Conservation (phyloP, 2,888 invertebrate species). For the Carpatolechia fugitivella region DNA sequence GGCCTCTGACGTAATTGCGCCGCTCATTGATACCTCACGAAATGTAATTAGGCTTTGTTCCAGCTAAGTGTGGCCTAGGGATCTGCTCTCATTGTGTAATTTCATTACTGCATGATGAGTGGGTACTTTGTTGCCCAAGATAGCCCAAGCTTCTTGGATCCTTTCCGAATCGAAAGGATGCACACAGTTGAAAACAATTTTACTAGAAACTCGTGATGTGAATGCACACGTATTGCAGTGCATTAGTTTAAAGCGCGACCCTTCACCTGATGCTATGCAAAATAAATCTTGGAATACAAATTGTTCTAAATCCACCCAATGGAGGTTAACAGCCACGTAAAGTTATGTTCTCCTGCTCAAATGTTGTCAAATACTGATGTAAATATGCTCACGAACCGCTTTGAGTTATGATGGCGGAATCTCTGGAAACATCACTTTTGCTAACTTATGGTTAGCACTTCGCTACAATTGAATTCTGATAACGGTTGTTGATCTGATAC, state of each 20-base stretch:
- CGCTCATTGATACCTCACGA: constrained; percentile 74
- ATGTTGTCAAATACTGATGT: constrained; percentile 37
- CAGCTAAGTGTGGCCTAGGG: constrained; percentile 53
- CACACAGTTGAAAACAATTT: constrained; percentile 9
- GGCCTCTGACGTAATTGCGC: constrained; percentile 68
- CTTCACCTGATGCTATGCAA: constrained; percentile 19
- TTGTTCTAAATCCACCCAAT: constrained; percentile 16
- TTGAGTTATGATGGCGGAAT: constrained; percentile 27
- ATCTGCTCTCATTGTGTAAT: constrained; percentile 56
- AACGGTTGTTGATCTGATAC: constrained; percentile 2
- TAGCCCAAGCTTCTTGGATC: neutral
- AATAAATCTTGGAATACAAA: constrained; percentile 17
- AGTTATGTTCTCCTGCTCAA: constrained; percentile 23
- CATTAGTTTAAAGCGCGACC: constrained; percentile 16
- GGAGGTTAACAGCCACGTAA: constrained; percentile 16
- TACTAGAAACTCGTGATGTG: constrained; percentile 6
- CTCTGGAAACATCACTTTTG: constrained; percentile 22
- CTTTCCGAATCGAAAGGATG: neutral
- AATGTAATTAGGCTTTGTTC: constrained; percentile 73
- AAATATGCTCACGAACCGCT: constrained; percentile 27
- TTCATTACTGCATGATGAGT: constrained; percentile 57
- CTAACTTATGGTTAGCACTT: constrained; percentile 30
- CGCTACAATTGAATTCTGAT: constrained; percentile 4
- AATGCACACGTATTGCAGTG: constrained; percentile 1
- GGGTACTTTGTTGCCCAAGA: constrained; percentile 26